Evolutionary conservation across 92 coral and sea anemone species (phyloP).

Genomic region (Parazoanthus atlanticus): DNA sequence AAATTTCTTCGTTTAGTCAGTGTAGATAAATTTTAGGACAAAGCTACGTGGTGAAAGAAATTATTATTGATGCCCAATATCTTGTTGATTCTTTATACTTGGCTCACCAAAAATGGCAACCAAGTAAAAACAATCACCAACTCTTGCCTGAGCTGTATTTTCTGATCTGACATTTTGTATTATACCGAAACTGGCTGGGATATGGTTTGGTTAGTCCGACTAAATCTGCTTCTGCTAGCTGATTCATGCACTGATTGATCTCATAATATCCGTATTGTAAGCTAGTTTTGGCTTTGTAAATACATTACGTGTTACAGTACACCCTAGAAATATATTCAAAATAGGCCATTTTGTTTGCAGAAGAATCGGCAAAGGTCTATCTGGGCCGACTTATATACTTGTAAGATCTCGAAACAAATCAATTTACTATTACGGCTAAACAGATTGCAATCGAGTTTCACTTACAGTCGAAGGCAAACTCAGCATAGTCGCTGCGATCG

Average conservation of each 20-base stretch:
- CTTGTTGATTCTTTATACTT: too few relatives aligned
- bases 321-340: neutral
- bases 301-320: too few relatives aligned
- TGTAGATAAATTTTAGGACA: neutral
- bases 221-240: neutral
- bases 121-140: neutral
- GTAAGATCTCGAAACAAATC: neutral
- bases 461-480: conserved; percentile 35
- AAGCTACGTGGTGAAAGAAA: neutral
- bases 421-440: too few relatives aligned
- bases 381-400: neutral
- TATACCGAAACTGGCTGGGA: neutral
- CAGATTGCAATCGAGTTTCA: neutral
- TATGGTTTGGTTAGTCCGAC: too few relatives aligned
- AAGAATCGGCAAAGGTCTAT: neutral
- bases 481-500: conserved; percentile 25
- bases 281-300: neutral
- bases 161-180: neutral
- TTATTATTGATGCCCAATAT: too few relatives aligned
- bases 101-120: too few relatives aligned
- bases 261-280: neutral
- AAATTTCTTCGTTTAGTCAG: neutral
- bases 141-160: neutral
- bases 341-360: neutral
- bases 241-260: neutral